Base-by-base conservation (phyloP, 1,140 invertebrate species). In the Oscheius sp. region DNA sequence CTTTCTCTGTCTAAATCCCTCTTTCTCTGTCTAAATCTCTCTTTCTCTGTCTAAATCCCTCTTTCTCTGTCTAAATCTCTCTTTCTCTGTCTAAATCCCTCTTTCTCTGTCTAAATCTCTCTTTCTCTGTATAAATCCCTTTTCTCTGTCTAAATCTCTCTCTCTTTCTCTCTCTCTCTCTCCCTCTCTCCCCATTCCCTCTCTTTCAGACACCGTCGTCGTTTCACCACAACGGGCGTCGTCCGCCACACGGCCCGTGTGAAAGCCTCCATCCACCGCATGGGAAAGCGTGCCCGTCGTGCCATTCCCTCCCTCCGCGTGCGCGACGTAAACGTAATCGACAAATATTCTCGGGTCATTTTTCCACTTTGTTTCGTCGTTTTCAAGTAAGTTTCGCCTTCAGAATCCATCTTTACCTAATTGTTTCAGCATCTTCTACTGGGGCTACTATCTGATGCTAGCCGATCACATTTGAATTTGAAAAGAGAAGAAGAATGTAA, bases 301-400 rank as follows among this genome's bases (percentile, higher is more conserved):
- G 69, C 38, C n/a, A 76, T 77, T 46, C 73, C 75, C 3, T 38
- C 73, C 45, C 42, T 77, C n/a, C 75, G 70, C 29, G 70, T 77
- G 0, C 92, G 94, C 82, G 94, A 97, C 85, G 94, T 98, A 38
- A 97, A 96, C 84, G 91, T 94, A 52, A 97, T 98, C 80, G 95
- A 97, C 86, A 95, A 95, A 82, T 95, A 95, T 83, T 95, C 94
- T 7, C 73, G 76, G 38, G 68, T 77, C 63, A 64, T 77, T 26
- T 77, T 77, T 63, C 75, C 75, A 28, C 63, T 63, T 18, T 72
- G 75, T 49, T 77, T 77, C 31, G 46, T 77, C 45, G 45, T 77
- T 45, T 77, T 77, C 66, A 77, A 77, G 75, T 77, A 31, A 26
- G 75, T 68, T 26, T 23, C 15, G 28, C 23, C n/a, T 7, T 49